These are phyloP conservation scores for Plagodis pulveraria DNA, from an alignment of 2,888 invertebrate genomes.

Conservation along the genomic window DNA sequence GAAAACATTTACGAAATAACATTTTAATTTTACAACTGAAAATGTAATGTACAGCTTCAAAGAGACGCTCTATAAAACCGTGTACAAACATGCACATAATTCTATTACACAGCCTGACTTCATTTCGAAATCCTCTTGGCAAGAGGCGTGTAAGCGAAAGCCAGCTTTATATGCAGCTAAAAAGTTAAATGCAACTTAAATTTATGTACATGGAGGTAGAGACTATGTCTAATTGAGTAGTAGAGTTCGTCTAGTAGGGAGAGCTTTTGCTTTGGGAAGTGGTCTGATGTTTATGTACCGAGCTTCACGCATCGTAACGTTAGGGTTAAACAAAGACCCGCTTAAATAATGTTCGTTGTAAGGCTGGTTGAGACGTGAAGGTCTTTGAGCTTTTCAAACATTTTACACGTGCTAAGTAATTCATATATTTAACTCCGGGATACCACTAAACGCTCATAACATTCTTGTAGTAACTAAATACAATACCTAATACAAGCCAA, in stretches of 20 bases:
- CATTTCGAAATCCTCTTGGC: conserved; percentile 6
- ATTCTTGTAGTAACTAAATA: too few relatives aligned
- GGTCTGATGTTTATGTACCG: conserved; percentile 10
- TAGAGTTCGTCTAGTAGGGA: background rate
- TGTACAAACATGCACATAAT: conserved; percentile 11
- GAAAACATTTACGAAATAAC: too few relatives aligned
- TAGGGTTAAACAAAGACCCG: conserved; percentile 12
- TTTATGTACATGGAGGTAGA: conserved; percentile 1
- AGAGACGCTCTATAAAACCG: background rate
- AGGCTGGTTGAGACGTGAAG: too few relatives aligned
- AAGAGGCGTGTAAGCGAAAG: conserved; percentile 11
- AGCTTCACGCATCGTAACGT: conserved; percentile 13
- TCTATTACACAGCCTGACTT: conserved; percentile 8
- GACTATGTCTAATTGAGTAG: conserved; percentile 11
- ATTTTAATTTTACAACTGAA: too few relatives aligned
- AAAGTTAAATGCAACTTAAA: conserved; percentile 9
- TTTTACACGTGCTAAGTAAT: too few relatives aligned
- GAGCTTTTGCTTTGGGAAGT: conserved; percentile 1
- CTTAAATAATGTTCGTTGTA: conserved; percentile 10
- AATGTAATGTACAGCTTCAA: background rate
- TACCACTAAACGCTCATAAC: too few relatives aligned
- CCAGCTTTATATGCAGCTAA: conserved; percentile 7
- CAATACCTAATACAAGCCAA: too few relatives aligned
- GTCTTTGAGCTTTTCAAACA: too few relatives aligned
- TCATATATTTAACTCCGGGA: too few relatives aligned